Base-by-base conservation (phyloP, 2,888 invertebrate genomes). In the Eupeodes latifasciatus region DNA sequence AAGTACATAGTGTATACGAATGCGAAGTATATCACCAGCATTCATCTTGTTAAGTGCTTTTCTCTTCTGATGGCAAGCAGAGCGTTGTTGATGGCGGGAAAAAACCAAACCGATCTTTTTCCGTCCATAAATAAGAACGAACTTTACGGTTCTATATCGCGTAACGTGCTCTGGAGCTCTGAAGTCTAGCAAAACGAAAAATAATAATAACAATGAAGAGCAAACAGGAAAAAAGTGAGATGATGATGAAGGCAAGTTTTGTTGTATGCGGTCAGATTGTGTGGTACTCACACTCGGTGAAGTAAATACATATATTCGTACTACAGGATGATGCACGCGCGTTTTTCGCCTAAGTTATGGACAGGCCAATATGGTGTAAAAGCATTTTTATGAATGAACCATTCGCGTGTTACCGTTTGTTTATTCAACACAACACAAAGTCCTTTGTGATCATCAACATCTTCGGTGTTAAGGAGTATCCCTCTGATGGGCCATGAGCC, bases 331-430 rank as follows among this genome's bases (percentile, higher is more conserved):
- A 34, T 69, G 61, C 77, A 80, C 64, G 59, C 74, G 64, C 85
- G 51, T 55, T 81, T 69, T 78, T 78, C 81, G 64, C 71, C 85
- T 49, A 78, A 85, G 81, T 75, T 81, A 85, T 85, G 78, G 71
- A 36, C 84, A 78, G 51, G n/a, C 27, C 44, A 66, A 47, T 40
- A 11, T 44, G 44, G 74, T 81, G 78, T 71, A 51, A 47, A 11
- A 47, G 78, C 36, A 72, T 75, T 88, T 78, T 88, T 81, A 85
- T 88, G 85, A 88, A 88, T 88, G 88, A 81, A 88, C 74, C 81
- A 83, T 80, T 80, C 85, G 85, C 81, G 77, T 78, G 81, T 86
- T 82, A 87, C 80, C 84, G 61, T 80, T 84, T 87, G 81, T 88
- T 78, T 74, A 75, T 71, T 81, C 77, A 81, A 69, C 59, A 74